These are phyloP conservation scores for Trachelus iudaicus DNA, from an alignment of 2,888 invertebrate species.

Conservation along the genomic window DNA sequence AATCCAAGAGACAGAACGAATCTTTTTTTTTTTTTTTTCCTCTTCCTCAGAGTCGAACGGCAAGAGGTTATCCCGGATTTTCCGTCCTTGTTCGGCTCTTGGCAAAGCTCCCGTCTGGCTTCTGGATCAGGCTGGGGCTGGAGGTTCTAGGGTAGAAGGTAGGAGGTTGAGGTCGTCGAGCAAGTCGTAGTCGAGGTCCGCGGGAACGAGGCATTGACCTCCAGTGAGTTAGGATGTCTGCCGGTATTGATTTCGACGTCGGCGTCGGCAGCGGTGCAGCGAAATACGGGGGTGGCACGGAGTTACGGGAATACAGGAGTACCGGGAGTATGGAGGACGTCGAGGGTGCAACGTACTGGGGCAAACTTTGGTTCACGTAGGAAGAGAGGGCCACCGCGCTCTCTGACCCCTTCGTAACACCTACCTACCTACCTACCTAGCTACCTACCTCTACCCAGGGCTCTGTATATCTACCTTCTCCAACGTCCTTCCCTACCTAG, in stretches of 20 bases:
- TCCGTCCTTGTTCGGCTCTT: not conserved
- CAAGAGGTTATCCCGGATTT: not conserved
- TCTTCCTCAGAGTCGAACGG: not conserved
- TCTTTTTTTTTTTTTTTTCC: not conserved
- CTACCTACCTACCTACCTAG: slow-evolving; percentile 7
- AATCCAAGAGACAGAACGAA: not conserved
- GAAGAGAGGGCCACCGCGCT: not conserved
- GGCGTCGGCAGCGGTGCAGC: slow-evolving; percentile 51
- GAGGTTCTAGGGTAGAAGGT: slow-evolving; percentile 50
- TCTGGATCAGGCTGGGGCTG: slow-evolving; percentile 39
- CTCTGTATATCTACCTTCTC: slow-evolving; percentile 4
- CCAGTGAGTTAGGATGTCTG: slow-evolving; percentile 68
- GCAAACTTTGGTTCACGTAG: slow-evolving; percentile 50
- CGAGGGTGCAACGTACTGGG: slow-evolving; percentile 62
- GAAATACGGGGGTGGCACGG: slow-evolving; percentile 43
- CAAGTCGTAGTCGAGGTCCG: slow-evolving; percentile 63
- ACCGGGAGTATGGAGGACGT: slow-evolving; percentile 31
- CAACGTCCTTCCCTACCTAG: not conserved
- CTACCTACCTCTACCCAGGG: slow-evolving; percentile 14
- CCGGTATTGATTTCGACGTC: slow-evolving; percentile 67
- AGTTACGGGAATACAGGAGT: slow-evolving; percentile 49
- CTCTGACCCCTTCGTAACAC: not conserved
- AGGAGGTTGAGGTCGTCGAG: slow-evolving; percentile 67
- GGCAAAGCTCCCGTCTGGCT: slow-evolving; percentile 41
- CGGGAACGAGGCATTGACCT: slow-evolving; percentile 73